Conservation (phyloP, 2,888 invertebrate species). For the Axea sp. region DNA sequence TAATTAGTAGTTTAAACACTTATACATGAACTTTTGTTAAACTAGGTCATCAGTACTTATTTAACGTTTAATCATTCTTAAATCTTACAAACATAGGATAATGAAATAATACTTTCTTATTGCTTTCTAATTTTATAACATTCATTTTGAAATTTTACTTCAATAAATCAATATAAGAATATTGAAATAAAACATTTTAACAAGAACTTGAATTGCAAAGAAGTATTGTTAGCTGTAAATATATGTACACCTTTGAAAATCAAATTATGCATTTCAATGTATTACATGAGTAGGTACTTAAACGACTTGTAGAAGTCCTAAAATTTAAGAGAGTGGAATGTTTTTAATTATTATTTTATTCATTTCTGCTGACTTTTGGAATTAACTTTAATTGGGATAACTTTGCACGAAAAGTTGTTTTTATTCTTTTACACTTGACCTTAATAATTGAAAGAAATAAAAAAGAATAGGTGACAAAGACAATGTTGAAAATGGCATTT, state of each 20-base stretch:
- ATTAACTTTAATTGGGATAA: conserved; percentile 24
- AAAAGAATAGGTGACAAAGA: too few species aligned
- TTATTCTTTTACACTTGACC: conserved; percentile 3
- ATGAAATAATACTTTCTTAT: conserved; percentile 29
- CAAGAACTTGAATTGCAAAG: neutral
- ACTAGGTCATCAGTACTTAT: conserved; percentile 43
- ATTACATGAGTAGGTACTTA: conserved; percentile 26
- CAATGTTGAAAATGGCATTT: too few species aligned
- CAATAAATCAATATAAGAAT: neutral
- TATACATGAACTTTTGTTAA: too few species aligned
- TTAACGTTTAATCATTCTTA: conserved; percentile 32
- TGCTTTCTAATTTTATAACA: conserved; percentile 36
- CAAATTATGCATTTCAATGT: conserved; percentile 43
- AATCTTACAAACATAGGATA: conserved; percentile 20
- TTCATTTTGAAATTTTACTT: conserved; percentile 2
- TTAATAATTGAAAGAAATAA: conserved; percentile 3
- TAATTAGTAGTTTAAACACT: too few species aligned
- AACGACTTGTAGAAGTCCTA: conserved; percentile 46
- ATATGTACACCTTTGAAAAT: conserved; percentile 5
- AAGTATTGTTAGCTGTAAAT: conserved; percentile 10
- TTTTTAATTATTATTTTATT: conserved; percentile 35
- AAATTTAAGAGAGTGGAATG: conserved; percentile 3
- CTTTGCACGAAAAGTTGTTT: neutral
- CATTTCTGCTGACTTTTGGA: conserved; percentile 19
- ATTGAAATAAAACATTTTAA: neutral